Evolutionary conservation across 2,113 vertebrate genomes (phyloP).

Genomic region (Ceratotherium simum): DNA sequence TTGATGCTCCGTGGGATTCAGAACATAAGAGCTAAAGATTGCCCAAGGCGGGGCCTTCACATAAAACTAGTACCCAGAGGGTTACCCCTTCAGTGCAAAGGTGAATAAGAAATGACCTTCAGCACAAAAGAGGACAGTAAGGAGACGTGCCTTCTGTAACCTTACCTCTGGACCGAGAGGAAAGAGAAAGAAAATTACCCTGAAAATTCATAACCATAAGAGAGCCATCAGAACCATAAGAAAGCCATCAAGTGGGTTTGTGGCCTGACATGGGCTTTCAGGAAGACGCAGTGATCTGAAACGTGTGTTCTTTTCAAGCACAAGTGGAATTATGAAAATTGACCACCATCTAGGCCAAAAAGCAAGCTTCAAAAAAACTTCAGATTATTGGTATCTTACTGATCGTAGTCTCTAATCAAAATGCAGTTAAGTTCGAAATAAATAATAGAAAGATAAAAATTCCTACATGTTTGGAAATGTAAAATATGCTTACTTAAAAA

Average conservation of each 20-base stretch:
- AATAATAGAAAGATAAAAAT: conserved; percentile 21
- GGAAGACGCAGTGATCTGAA: background rate
- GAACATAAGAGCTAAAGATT: no score
- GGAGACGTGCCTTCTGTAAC: background rate
- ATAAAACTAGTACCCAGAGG: background rate
- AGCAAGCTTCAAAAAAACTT: background rate
- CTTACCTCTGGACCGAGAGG: background rate
- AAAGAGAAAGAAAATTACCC: background rate
- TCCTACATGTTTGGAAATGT: background rate
- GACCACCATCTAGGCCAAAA: background rate
- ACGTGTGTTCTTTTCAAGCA: background rate
- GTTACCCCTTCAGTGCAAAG: background rate
- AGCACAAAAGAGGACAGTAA: background rate
- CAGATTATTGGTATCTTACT: background rate
- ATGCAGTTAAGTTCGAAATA: background rate
- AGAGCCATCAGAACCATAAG: background rate
- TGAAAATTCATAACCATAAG: background rate
- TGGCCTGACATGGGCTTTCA: background rate
- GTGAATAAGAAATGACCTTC: background rate
- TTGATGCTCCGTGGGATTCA: background rate
- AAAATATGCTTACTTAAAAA: background rate
- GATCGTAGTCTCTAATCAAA: background rate
- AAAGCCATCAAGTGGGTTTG: background rate
- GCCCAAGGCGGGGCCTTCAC: background rate
- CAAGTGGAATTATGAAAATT: background rate